These are phyloP conservation scores for Hydractinia echinata DNA, from an alignment of 30 jellyfish, hydroid and myxozoan species.

Conservation along the genomic window DNA sequence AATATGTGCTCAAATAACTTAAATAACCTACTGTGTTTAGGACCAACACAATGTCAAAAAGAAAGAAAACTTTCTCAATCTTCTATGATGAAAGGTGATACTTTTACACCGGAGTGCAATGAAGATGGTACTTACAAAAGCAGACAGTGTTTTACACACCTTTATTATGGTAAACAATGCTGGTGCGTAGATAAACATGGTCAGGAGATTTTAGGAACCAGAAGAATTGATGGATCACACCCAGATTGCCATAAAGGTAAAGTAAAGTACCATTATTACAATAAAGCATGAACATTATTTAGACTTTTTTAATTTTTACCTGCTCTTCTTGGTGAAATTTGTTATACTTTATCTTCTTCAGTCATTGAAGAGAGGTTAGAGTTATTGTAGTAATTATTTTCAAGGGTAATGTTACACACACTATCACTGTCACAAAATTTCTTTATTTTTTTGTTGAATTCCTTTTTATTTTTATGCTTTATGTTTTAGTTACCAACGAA, in stretches of 20 bases:
- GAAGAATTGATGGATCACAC: constrained; percentile 96
- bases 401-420: no score
- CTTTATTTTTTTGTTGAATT: no score
- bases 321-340: no score
- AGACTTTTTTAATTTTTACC: not conserved
- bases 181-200: constrained; percentile 98
- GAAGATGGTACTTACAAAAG: constrained; percentile 87
- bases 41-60: constrained; percentile 70
- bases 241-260: constrained; percentile 94
- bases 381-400: no score
- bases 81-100: constrained; percentile 78
- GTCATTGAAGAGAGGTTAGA: no score
- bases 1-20: no score
- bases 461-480: not conserved
- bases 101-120: constrained; percentile 86
- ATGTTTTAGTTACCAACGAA: constrained; percentile 54
- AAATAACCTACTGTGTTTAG: not conserved
- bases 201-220: constrained; percentile 91
- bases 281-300: not conserved
- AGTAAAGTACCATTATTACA: not conserved
- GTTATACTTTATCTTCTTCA: no score
- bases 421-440: no score
- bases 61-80: constrained; percentile 72
- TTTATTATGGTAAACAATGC: constrained; percentile 94
- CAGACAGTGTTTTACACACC: constrained; percentile 91